phyloP scores from a whole-genome alignment of 1,140 invertebrate genomes.

The Megathymus violae region DNA sequence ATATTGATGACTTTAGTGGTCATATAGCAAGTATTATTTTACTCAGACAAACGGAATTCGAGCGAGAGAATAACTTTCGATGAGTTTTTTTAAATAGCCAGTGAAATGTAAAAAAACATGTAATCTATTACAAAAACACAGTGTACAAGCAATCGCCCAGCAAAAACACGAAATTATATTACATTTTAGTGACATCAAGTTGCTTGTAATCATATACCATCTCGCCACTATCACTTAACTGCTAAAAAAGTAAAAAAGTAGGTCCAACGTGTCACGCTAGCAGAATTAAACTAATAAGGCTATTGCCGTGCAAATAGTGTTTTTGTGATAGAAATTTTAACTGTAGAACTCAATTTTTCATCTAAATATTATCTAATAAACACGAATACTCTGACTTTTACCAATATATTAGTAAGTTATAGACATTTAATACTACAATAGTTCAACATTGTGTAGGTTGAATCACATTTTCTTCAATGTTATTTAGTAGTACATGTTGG shows the following conservation, averaged over 20 bases:
- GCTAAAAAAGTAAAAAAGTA: too few species aligned
- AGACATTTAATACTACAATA: conserved; percentile 25
- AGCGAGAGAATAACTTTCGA: conserved; percentile 27
- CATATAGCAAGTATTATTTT: neutral
- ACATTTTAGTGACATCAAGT: too few species aligned
- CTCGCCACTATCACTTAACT: too few species aligned
- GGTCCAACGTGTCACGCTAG: too few species aligned
- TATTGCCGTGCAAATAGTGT: neutral
- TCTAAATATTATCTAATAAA: conserved; percentile 4
- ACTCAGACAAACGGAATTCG: conserved; percentile 24
- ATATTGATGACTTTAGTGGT: neutral
- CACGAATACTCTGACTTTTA: conserved; percentile 19
- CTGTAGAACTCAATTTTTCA: conserved; percentile 16
- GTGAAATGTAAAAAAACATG: neutral
- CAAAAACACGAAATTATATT: too few species aligned
- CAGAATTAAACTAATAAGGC: neutral
- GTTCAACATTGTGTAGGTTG: conserved; percentile 26
- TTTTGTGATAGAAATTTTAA: conserved; percentile 3
- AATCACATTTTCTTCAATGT: conserved; percentile 25
- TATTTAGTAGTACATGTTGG: conserved; percentile 24
- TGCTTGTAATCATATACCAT: too few species aligned
- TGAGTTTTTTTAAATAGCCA: conserved; percentile 14
- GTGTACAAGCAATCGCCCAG: neutral
- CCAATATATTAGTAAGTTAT: conserved; percentile 21
- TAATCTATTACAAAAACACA: conserved; percentile 12